Base-by-base conservation (phyloP, 2,888 invertebrate genomes). In the Cantharis flavilabris region DNA sequence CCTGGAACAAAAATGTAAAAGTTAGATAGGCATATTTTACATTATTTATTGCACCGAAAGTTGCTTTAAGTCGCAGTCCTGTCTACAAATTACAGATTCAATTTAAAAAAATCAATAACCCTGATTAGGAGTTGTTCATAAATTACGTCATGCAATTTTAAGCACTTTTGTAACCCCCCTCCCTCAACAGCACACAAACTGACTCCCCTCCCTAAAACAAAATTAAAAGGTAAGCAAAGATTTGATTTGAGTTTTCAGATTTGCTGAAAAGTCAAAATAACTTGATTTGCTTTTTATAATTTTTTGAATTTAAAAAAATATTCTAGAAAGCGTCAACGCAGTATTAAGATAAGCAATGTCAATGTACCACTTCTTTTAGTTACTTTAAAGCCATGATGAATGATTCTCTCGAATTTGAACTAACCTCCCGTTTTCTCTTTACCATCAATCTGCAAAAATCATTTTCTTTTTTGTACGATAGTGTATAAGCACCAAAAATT, bases 1-100 rank as follows among this genome's bases (percentile, higher is more conserved):
- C 91, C 90, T 92, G 70, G 13, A 70, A 20, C 16, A 72, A 71
- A 67, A 70, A n/a, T 20, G 33, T 23, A 2, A n/a, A 49, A n/a
- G 49, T 49, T 49, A 49, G 2, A 69, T 10, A 1, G 16, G n/a
- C 20, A 14, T 26, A 33, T 28, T 2, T 26, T 1, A 7, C n/a
- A n/a, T n/a, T n/a, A 49, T n/a, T n/a, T 49, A n/a, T 33, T 13
- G 33, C 13, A n/a, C 4, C 5, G 5, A 33, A 30, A 30, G 5
- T 23, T 23, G 23, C 23, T 20, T 20, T 20, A 20, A 2, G 3
- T 20, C 20, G 3, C 3, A 20, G 20, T 20, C 9, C 10, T 28
- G 3, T 28, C 10, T 28, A 7, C 23, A 23, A 23, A 23, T 23
- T 23, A 5, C 23, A 23, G 23, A 23, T 23, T 23, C 23, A 23